A percentile compares a stretch with the other conserved stretches of the same genome.
Evolutionary conservation across 2,888 invertebrate genomes (phyloP).

Genomic region (Yponomeuta evonymella): DNA sequence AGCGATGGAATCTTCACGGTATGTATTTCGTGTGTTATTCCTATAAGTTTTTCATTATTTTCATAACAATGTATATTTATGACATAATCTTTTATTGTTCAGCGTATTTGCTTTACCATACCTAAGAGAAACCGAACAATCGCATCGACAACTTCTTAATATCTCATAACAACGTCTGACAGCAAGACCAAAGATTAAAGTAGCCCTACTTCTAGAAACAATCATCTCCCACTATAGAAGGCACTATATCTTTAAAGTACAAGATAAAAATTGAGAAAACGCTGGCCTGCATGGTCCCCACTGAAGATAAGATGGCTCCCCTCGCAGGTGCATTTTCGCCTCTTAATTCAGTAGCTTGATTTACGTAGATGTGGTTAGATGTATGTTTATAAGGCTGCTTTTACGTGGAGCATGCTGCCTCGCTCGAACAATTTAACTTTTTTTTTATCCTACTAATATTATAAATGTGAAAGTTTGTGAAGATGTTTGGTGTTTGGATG

Average conservation of each 20-base stretch:
- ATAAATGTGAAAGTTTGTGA: too few species aligned
- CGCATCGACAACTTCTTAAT: too few species aligned
- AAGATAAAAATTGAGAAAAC: not conserved
- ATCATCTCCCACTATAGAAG: not conserved
- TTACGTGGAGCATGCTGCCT: too few species aligned
- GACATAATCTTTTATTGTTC: not conserved
- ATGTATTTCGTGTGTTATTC: slow-evolving; percentile 36
- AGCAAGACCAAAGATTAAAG: too few species aligned
- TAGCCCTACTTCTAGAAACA: too few species aligned
- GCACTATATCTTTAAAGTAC: not conserved
- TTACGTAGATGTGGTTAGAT: not conserved
- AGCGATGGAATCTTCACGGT: slow-evolving; percentile 87
- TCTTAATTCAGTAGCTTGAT: not conserved
- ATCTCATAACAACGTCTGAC: too few species aligned
- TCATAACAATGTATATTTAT: not conserved
- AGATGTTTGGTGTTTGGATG: too few species aligned
- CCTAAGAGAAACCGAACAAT: too few species aligned
- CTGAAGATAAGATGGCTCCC: not conserved
- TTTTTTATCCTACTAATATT: too few species aligned
- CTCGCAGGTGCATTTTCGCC: not conserved
- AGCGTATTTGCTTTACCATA: too few species aligned
- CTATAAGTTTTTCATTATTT: not conserved
- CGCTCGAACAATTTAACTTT: too few species aligned
- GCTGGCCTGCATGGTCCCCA: not conserved
- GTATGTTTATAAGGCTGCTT: too few species aligned